phyloP scores from a whole-genome alignment of 1,140 invertebrate genomes.

The Glossosoma conforme region DNA sequence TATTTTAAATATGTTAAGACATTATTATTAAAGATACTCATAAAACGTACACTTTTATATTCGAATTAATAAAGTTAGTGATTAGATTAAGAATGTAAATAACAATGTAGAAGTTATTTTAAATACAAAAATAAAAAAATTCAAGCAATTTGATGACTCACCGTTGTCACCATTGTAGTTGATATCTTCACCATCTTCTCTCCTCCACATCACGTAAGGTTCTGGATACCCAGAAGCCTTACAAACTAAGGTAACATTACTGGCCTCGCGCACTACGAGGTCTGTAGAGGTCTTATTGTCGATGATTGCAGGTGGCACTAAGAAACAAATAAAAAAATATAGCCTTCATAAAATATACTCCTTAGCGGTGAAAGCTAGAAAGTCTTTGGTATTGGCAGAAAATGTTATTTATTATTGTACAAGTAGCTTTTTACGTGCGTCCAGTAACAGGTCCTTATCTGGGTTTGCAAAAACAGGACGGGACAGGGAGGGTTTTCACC shows the following conservation, averaged over 20 bases:
- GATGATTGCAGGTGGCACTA: slow-evolving; percentile 77
- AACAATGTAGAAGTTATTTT: too few relatives aligned
- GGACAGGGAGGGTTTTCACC: too few relatives aligned
- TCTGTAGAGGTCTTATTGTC: slow-evolving; percentile 82
- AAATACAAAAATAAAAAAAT: neutral
- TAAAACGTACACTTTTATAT: neutral
- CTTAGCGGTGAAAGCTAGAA: too few relatives aligned
- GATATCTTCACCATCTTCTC: slow-evolving; percentile 83
- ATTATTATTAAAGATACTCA: neutral
- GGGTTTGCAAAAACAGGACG: too few relatives aligned
- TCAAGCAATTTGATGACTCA: slow-evolving; percentile 38
- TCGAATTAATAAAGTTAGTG: too few relatives aligned
- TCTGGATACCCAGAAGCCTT: slow-evolving; percentile 85
- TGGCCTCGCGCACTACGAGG: slow-evolving; percentile 83
- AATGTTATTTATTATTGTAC: too few relatives aligned
- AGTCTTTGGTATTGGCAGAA: too few relatives aligned
- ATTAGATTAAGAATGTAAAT: too few relatives aligned
- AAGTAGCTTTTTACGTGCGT: too few relatives aligned
- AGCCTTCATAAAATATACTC: too few relatives aligned
- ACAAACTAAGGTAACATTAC: slow-evolving; percentile 82
- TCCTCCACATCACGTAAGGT: slow-evolving; percentile 86
- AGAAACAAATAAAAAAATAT: slow-evolving; percentile 34
- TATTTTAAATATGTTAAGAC: neutral
- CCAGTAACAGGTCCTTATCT: too few relatives aligned
- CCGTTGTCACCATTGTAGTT: slow-evolving; percentile 79